A percentile compares a stretch with the other conserved stretches of the same genome.
Conservation (phyloP, 2,113 vertebrate genomes). For the Pyxicephalus adspersus region DNA sequence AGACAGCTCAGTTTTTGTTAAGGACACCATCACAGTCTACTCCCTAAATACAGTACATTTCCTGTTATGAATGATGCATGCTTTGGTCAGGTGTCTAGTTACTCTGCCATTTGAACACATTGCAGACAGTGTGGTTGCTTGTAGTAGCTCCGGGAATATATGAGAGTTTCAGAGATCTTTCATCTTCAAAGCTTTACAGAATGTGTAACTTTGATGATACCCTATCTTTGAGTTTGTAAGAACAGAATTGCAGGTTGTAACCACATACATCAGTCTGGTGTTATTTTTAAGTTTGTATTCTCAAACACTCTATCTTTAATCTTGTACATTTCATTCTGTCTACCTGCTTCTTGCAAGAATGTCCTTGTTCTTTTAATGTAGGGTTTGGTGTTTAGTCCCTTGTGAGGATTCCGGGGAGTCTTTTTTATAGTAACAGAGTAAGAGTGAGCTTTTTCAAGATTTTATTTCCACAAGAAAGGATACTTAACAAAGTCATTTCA, state of each 20-base stretch:
- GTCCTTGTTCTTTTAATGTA: background rate
- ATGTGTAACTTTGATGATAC: slow-evolving; percentile 21
- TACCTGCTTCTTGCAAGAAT: background rate
- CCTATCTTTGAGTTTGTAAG: background rate
- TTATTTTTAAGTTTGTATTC: slow-evolving; percentile 26
- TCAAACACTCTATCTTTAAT: background rate
- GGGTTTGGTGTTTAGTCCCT: background rate
- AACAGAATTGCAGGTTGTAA: slow-evolving; percentile 3
- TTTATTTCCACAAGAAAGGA: background rate
- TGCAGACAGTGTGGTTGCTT: slow-evolving; percentile 12
- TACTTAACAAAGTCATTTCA: too few relatives aligned
- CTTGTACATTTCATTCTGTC: slow-evolving; percentile 1
- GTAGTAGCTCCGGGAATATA: slow-evolving; percentile 15
- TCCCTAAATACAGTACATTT: too few relatives aligned
- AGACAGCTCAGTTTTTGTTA: too few relatives aligned
- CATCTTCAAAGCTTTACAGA: slow-evolving; percentile 22
- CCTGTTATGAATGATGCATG: too few relatives aligned
- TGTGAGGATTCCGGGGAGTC: background rate
- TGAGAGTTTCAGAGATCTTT: background rate
- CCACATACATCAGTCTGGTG: background rate
- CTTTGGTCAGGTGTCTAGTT: background rate
- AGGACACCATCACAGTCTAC: too few relatives aligned
- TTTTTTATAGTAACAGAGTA: background rate
- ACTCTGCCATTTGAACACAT: background rate
- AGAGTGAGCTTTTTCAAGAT: background rate